Conservation (phyloP, 2,888 invertebrate genomes). For the Oeneis ivallda region DNA sequence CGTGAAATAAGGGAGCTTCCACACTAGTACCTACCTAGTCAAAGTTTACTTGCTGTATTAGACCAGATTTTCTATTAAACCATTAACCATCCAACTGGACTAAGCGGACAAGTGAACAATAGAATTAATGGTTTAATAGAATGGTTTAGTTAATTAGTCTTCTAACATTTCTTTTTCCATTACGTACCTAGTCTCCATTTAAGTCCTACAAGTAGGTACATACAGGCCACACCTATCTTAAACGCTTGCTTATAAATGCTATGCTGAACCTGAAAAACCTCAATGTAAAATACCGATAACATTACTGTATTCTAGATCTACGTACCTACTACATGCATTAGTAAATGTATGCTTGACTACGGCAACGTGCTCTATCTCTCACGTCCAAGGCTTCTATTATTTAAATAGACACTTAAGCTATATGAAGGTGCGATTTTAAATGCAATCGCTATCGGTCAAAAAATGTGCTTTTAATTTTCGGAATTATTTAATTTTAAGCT, state of each 20-base stretch:
- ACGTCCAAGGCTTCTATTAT: constrained; percentile 31
- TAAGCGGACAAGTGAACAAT: too few species aligned
- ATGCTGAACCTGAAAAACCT: neutral
- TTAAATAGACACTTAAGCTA: constrained; percentile 23
- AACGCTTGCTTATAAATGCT: neutral
- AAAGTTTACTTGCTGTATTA: too few species aligned
- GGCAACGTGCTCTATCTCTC: constrained; percentile 19
- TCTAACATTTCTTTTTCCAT: too few species aligned
- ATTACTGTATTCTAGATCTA: neutral
- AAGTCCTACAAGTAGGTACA: too few species aligned
- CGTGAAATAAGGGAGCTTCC: too few species aligned
- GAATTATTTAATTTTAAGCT: neutral
- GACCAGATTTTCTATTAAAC: too few species aligned
- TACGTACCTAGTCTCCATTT: too few species aligned
- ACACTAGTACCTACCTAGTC: too few species aligned
- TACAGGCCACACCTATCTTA: too few species aligned
- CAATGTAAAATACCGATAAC: neutral
- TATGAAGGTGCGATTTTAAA: constrained; percentile 7
- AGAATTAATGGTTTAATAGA: too few species aligned
- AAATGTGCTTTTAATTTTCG: neutral
- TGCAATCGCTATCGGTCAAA: constrained; percentile 7
- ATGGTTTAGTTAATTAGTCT: too few species aligned
- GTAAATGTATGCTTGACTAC: constrained; percentile 5
- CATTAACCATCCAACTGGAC: too few species aligned
- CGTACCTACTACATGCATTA: neutral